These are phyloP conservation scores for Urocynchramus pylzowi DNA, from an alignment of 2,113 vertebrate species.

Conservation along the genomic window DNA sequence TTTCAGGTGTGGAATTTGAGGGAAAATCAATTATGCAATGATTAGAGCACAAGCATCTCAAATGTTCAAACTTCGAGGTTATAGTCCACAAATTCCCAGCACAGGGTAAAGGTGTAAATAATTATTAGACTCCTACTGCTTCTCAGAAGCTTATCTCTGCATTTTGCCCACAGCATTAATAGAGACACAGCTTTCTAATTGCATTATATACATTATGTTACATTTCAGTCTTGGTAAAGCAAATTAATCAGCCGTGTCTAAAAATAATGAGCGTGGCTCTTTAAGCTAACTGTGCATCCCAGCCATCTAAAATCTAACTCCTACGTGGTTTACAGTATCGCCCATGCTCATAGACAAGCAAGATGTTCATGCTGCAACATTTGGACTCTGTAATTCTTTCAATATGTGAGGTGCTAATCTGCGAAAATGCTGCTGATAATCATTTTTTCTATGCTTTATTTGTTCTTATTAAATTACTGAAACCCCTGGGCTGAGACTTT, in stretches of 20 bases:
- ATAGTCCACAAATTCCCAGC: background rate
- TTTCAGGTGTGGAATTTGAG: background rate
- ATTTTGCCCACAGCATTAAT: slow-evolving; percentile 11
- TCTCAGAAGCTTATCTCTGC: background rate
- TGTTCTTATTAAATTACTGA: slow-evolving; percentile 10
- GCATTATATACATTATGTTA: slow-evolving; percentile 51
- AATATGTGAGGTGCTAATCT: slow-evolving; percentile 28
- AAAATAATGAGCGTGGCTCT: slow-evolving; percentile 21
- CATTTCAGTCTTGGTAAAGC: slow-evolving; percentile 23
- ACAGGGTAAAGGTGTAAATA: background rate
- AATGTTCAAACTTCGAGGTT: background rate
- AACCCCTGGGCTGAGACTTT: background rate
- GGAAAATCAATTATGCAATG: background rate
- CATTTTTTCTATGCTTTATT: slow-evolving; percentile 52
- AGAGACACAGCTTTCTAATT: slow-evolving; percentile 40
- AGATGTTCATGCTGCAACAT: slow-evolving; percentile 15
- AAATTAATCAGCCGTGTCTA: slow-evolving; percentile 25
- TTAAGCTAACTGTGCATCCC: slow-evolving; percentile 12
- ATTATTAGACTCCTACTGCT: background rate
- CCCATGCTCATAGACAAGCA: slow-evolving; percentile 7
- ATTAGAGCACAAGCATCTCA: background rate
- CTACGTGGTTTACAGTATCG: background rate
- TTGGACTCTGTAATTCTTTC: slow-evolving; percentile 18
- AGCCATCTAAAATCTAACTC: slow-evolving; percentile 17
- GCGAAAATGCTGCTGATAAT: slow-evolving; percentile 8